Evolutionary conservation across 1,140 invertebrate species (phyloP), one percentile per base, ranked within the genome.

Genomic region (Hycleus phaleratus): DNA sequence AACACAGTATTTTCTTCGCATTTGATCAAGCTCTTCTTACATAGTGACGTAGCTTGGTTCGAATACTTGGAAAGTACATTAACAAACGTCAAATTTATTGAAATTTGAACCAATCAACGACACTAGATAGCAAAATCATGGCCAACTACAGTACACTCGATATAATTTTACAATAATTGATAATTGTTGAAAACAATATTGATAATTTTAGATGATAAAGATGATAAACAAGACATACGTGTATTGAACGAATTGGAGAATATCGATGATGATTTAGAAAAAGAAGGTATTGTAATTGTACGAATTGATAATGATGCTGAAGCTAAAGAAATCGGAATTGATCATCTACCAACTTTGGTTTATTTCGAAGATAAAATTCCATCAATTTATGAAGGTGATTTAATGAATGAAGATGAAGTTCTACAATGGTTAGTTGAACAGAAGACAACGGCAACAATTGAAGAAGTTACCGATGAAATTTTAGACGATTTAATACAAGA

Each of bases 351-450:
- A 2, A 87, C 87, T 1, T 74, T 95, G 3, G 82, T 95, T 9
- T 95, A 95, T 70, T 95, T 95, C 68, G 92, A 95, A 75, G 86
- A 92, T 59, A 91, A 93, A 71, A 93, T 95, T 60, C 92, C 92
- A 3, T 89, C 88, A 5, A 80, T 95, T 43, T 95, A 93, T 71
- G 91, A 94, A 79, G 91, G 92, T 39, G 91, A 95, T 75, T 77
- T 95, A 0, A 85, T 90, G 73, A 92, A 94, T 69, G 92, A 95
- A 77, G 89, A 95, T 63, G 88, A 93, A 77, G 92, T 96, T 4
- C 75, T 95, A 3, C 81, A 88, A 65, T 95, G 93, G 93, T 76
- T 96, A 2, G 81, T 95, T 58, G 83, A 93, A 66, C 93, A 95
- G 70, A 93, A 94, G 73, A 88, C 86, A 68, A 86, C 88, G 1